Evolutionary conservation across 2,113 vertebrate species (phyloP).

Genomic region (Semnornis frantzii): DNA sequence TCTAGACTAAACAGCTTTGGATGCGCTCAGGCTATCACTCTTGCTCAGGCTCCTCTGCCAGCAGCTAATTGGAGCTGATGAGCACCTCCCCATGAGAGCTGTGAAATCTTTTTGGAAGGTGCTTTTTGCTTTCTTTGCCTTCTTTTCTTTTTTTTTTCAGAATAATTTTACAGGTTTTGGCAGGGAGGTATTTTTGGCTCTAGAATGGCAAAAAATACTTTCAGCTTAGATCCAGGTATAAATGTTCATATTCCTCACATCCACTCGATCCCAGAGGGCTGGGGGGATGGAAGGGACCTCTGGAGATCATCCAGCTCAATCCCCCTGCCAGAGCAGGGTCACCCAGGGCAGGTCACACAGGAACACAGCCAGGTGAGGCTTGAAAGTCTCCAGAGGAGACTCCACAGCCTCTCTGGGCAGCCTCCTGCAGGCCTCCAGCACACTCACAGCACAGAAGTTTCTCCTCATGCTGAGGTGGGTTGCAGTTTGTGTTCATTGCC

Average conservation of each 20-base stretch:
- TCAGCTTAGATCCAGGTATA: conserved; percentile 62
- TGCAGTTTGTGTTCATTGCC: too few species aligned
- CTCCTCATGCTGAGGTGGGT: too few species aligned
- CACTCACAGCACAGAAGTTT: too few species aligned
- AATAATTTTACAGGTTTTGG: conserved; percentile 69
- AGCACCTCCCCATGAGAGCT: conserved; percentile 48
- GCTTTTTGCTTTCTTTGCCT: background rate
- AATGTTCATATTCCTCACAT: conserved; percentile 70
- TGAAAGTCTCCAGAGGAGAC: too few species aligned
- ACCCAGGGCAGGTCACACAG: too few species aligned
- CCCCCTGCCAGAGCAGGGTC: too few species aligned
- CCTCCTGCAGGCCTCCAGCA: too few species aligned
- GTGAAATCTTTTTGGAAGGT: conserved; percentile 67
- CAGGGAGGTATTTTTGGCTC: conserved; percentile 56
- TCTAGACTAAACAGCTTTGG: conserved; percentile 73
- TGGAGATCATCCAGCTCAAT: too few species aligned
- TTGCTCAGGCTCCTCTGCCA: conserved; percentile 54
- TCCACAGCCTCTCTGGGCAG: too few species aligned
- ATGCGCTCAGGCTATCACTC: conserved; percentile 19
- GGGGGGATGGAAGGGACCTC: too few species aligned
- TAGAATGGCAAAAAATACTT: conserved; percentile 47
- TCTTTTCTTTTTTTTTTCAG: background rate
- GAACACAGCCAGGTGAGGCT: too few species aligned
- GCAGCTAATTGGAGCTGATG: conserved; percentile 68
- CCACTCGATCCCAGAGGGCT: background rate